phyloP scores from a whole-genome alignment of 2,113 vertebrate species.

The Castor canadensis region DNA sequence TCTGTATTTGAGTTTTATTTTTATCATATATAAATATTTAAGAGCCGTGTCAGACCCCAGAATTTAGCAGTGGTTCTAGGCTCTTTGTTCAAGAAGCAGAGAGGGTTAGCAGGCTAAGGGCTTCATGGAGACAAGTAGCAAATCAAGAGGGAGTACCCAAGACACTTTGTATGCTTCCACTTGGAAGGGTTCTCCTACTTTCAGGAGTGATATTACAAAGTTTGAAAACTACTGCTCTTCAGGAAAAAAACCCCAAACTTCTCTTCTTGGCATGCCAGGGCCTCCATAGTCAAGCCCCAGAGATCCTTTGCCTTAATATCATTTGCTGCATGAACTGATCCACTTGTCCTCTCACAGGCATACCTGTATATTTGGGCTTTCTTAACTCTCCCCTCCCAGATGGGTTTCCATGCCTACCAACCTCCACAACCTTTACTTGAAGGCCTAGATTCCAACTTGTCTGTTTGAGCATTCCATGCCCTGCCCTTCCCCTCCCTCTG shows the following conservation, averaged over 20 bases:
- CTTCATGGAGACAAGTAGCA: not conserved
- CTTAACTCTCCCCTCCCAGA: not conserved
- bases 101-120: not conserved
- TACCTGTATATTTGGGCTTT: not conserved
- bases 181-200: not conserved
- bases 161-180: not conserved
- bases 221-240: not conserved
- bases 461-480: not conserved
- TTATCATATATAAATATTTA: not conserved
- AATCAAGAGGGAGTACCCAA: not conserved
- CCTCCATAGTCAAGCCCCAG: not conserved
- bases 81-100: conserved; percentile 25
- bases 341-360: not conserved
- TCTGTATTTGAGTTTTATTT: conserved; percentile 50
- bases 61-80: conserved; percentile 22
- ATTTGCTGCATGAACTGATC: not conserved
- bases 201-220: not conserved
- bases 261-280: not conserved
- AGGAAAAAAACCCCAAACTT: conserved; percentile 18
- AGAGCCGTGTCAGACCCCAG: not conserved
- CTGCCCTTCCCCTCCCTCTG: not conserved
- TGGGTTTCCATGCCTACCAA: not conserved
- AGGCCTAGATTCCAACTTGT: not conserved
- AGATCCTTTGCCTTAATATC: not conserved
- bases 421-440: not conserved